These are phyloP conservation scores for Spheniscus humboldti DNA, from an alignment of 2,797 vertebrate genomes.

Conservation along the genomic window DNA sequence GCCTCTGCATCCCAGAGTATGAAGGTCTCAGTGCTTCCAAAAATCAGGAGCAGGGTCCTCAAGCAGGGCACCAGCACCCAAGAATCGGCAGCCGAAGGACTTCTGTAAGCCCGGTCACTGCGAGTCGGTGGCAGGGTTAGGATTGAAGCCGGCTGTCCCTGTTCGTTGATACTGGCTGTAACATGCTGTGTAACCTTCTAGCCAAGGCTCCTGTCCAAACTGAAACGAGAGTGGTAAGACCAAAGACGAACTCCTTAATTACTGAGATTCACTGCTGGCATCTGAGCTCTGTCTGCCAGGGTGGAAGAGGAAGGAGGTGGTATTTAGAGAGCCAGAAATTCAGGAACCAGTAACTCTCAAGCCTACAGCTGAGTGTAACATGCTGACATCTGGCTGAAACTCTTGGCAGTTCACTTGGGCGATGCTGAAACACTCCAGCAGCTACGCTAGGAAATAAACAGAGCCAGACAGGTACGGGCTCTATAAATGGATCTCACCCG, in stretches of 20 bases:
- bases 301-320: background rate
- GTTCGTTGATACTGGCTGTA: background rate
- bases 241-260: background rate
- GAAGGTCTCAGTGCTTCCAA: background rate
- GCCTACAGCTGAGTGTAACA: background rate
- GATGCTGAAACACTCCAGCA: background rate
- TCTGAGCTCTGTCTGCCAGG: background rate
- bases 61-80: background rate
- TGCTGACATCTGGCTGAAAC: slow-evolving; percentile 39
- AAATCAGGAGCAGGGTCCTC: background rate
- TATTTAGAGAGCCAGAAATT: background rate
- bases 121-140: fast-evolving
- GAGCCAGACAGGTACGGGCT: background rate
- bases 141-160: background rate
- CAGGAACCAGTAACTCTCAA: background rate
- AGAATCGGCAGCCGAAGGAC: background rate
- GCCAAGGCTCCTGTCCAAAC: background rate
- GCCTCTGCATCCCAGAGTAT: background rate
- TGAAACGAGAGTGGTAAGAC: background rate
- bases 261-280: background rate
- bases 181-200: background rate
- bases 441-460: background rate
- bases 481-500: slow-evolving; percentile 13
- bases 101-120: background rate
- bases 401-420: background rate